Evolutionary conservation across 2,113 vertebrate genomes (phyloP).

Genomic region (Salvelinus namaycush): DNA sequence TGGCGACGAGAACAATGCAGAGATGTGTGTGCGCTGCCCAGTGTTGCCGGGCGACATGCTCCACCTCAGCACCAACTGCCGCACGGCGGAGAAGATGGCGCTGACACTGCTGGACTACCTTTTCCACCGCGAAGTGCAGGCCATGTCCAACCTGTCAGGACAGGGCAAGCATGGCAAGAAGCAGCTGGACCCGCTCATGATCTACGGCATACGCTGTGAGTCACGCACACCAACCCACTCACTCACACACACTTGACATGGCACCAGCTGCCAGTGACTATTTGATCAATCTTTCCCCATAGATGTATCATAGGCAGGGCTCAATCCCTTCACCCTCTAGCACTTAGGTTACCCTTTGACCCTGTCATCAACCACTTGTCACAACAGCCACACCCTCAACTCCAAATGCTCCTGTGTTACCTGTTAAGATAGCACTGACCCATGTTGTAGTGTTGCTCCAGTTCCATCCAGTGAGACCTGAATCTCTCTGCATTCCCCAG

Average conservation of each 20-base stretch:
- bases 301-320: too few relatives aligned
- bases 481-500: conserved; percentile 53
- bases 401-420: too few relatives aligned
- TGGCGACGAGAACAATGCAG: conserved; percentile 91
- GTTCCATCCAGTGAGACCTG: conserved; percentile 41
- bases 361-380: too few relatives aligned
- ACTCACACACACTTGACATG: neutral
- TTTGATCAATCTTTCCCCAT: too few relatives aligned
- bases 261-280: too few relatives aligned
- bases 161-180: conserved; percentile 98
- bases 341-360: too few relatives aligned
- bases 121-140: conserved; percentile 95
- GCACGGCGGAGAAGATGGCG: conserved; percentile 97
- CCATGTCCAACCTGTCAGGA: conserved; percentile 95
- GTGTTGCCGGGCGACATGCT: conserved; percentile 93
- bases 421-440: neutral
- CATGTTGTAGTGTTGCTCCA: neutral
- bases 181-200: conserved; percentile 97
- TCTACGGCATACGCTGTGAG: conserved; percentile 98
- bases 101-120: conserved; percentile 94
- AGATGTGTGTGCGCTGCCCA: conserved; percentile 94
- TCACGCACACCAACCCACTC: conserved; percentile 22
- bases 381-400: too few relatives aligned
- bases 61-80: conserved; percentile 94
- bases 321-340: too few relatives aligned